A percentile compares a stretch with the other conserved stretches of the same genome.
Evolutionary conservation across 2,113 vertebrate species (phyloP).

Genomic region (Formicarius rufipectus): DNA sequence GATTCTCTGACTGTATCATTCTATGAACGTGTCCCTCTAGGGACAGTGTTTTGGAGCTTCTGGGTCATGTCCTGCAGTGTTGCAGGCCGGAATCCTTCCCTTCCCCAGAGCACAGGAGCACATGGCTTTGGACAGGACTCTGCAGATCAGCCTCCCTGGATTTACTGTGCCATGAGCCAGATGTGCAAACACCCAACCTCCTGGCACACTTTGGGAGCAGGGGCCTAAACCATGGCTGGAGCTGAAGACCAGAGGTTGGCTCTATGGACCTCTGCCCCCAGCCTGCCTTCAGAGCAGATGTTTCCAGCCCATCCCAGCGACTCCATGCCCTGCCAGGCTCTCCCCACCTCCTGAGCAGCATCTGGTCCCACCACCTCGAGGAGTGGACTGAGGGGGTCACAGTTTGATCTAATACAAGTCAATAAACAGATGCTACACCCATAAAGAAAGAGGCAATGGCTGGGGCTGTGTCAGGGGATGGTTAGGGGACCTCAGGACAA

Average conservation of each 20-base stretch:
- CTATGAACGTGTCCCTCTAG: not conserved
- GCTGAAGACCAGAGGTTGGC: not conserved
- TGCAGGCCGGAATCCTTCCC: not conserved
- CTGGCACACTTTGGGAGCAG: rapidly evolving
- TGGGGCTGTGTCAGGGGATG: not conserved
- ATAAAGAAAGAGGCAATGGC: not conserved
- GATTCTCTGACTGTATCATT: not conserved
- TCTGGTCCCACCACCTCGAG: rapidly evolving
- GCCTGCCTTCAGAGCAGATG: not conserved
- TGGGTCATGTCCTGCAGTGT: not conserved
- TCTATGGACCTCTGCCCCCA: rapidly evolving
- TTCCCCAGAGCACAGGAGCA: rapidly evolving
- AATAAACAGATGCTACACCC: not conserved
- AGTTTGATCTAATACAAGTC: not conserved
- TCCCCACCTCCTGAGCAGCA: rapidly evolving
- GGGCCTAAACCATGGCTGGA: rapidly evolving
- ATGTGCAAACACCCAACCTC: too few relatives aligned
- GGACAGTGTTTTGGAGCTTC: not conserved
- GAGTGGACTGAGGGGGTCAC: not conserved
- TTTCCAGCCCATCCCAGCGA: rapidly evolving
- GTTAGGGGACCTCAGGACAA: not conserved
- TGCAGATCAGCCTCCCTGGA: not conserved
- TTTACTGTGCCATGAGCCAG: not conserved
- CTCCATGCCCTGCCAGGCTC: not conserved
- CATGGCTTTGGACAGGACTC: not conserved